Base-by-base conservation (phyloP, 2,888 invertebrate species). In the Cosmorhoe ocellata region DNA sequence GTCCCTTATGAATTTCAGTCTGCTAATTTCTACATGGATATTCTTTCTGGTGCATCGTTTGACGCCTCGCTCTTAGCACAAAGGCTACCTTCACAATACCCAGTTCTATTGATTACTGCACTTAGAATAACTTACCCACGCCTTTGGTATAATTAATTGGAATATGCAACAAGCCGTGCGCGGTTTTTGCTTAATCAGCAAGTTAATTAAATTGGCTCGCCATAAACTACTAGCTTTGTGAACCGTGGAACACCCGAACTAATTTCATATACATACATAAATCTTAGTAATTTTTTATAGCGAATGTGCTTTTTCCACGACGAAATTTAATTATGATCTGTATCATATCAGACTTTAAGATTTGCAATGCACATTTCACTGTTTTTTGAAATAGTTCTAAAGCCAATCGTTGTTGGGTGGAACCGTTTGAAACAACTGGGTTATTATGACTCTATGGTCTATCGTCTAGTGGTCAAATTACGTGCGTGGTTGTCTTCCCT, bases 101-200 rank as follows among this genome's bases (percentile, higher is more conserved):
- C n/a, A 53, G 59, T 58, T 69, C 53, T 54, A 64, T 69, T 66
- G 61, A 66, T 64, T 64, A 59, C 57, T 61, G 38, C 53, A 43
- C 48, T 43, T 26, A 40, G 55, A 63, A 66, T 60, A 59, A 61
- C 43, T 63, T 58, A 53, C 49, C 52, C 42, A 52, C 48, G 43
- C 14, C 36, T 51, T 33, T 36, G 37, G 50, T 52, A 56, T 56
- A 61, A 61, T 56, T 41, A 57, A 58, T 51, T 59, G 22, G 54
- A 56, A 61, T 58, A 58, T 61, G 40, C 53, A 55, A 59, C 61
- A 46, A 51, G 49, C 34, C 33, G 48, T 36, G 45, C 48, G 31
- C 43, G 46, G 47, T 51, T 48, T 50, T 44, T 44, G 28, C 34
- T 39, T 37, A 57, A 51, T 59, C 41, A 54, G 54, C 53, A 62